These are phyloP conservation scores for Artibeus jamaicensis DNA, from an alignment of 2,797 vertebrate genomes.

Conservation along the genomic window DNA sequence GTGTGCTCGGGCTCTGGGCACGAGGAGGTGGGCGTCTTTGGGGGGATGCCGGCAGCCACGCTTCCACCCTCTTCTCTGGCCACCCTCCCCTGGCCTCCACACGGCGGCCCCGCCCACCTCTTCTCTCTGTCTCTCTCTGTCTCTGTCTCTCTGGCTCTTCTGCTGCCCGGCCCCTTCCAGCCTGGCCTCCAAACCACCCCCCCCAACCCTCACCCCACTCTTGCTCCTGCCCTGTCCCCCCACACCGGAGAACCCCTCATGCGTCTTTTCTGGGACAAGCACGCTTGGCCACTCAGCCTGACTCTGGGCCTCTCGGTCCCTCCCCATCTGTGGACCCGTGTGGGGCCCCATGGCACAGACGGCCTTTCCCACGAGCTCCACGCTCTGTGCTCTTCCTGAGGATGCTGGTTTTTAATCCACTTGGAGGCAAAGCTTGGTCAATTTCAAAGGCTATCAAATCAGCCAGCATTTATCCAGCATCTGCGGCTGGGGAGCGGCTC, in stretches of 20 bases:
- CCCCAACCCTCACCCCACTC: not conserved
- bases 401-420: not conserved
- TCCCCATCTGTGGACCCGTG: not conserved
- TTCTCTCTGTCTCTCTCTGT: rapidly evolving
- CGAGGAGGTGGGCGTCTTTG: not conserved
- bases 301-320: rapidly evolving
- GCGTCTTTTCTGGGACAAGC: rapidly evolving
- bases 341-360: not conserved
- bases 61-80: rapidly evolving
- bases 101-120: rapidly evolving
- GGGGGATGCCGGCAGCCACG: not conserved
- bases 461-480: not conserved
- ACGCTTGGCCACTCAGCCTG: rapidly evolving
- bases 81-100: rapidly evolving
- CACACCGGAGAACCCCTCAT: rapidly evolving
- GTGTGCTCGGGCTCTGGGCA: rapidly evolving
- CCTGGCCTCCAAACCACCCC: not conserved
- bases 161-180: not conserved
- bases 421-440: not conserved
- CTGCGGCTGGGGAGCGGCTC: rapidly evolving
- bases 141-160: not conserved
- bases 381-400: rapidly evolving
- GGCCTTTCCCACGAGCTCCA: rapidly evolving
- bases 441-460: not conserved
- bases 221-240: not conserved